These are phyloP conservation scores for Drosophila mulleri DNA, from an alignment of 2,888 invertebrate genomes.

Conservation along the genomic window DNA sequence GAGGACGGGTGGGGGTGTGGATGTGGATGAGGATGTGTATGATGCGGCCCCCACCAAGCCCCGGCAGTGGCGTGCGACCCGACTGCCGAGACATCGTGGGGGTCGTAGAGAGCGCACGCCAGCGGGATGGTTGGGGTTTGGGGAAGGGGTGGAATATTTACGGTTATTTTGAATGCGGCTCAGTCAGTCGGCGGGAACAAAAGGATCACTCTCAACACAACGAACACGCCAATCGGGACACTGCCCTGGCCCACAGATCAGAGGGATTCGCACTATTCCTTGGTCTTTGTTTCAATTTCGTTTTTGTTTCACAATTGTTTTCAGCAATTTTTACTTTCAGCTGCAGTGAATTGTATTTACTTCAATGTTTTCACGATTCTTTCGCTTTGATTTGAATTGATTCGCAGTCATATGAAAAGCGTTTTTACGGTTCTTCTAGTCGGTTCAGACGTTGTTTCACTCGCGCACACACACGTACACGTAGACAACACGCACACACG, in stretches of 20 bases:
- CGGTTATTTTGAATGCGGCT: conserved; percentile 85
- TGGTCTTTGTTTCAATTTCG: background rate
- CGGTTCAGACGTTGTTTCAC: conserved; percentile 44
- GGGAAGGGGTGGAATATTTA: conserved; percentile 86
- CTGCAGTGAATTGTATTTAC: background rate
- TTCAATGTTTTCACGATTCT: conserved; percentile 22
- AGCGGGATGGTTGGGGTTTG: conserved; percentile 86
- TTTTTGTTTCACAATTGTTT: background rate
- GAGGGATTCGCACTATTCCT: conserved; percentile 3
- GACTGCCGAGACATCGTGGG: conserved; percentile 86
- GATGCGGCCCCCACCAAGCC: conserved; percentile 86
- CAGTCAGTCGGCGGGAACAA: conserved; percentile 56
- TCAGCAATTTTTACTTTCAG: background rate
- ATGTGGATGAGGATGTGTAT: conserved; percentile 80
- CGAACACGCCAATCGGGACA: conserved; percentile 29
- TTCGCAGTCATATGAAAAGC: conserved; percentile 48
- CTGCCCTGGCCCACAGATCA: conserved; percentile 16
- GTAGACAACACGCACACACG: conserved; percentile 55
- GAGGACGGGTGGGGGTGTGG: conserved; percentile 74
- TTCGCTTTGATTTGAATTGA: conserved; percentile 36
- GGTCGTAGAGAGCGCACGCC: conserved; percentile 86
- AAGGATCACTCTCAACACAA: conserved; percentile 26
- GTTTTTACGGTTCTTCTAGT: conserved; percentile 38
- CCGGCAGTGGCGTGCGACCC: conserved; percentile 86
- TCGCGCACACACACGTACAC: conserved; percentile 35